These are phyloP conservation scores for Odontamblyopus lacepedii DNA, from an alignment of 2,797 vertebrate genomes.

Conservation along the genomic window DNA sequence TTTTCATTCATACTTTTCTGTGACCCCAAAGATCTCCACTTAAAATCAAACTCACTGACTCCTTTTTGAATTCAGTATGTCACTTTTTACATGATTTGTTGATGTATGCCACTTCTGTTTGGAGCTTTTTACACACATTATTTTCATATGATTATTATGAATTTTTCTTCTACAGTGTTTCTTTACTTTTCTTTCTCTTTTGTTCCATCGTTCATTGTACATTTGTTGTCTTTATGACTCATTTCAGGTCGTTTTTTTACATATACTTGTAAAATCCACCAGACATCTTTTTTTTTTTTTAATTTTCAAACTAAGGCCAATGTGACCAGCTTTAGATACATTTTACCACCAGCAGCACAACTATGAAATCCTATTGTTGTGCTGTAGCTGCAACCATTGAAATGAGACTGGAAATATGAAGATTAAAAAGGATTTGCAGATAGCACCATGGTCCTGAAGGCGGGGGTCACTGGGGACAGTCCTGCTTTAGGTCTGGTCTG, in stretches of 20 bases:
- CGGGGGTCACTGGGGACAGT: neutral
- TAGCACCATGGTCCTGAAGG: neutral
- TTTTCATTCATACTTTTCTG: too few relatives aligned
- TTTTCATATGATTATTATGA: too few relatives aligned
- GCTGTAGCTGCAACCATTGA: too few relatives aligned
- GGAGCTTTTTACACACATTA: too few relatives aligned
- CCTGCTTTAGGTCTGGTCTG: neutral
- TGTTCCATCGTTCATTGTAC: too few relatives aligned
- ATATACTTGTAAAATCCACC: neutral
- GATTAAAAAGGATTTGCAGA: neutral
- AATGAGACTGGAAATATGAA: neutral
- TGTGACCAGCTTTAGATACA: neutral
- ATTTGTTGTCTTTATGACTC: neutral
- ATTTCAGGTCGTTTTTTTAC: neutral
- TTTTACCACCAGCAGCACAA: neutral
- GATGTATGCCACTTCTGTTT: too few relatives aligned
- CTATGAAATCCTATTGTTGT: neutral
- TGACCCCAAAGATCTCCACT: too few relatives aligned
- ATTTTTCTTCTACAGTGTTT: neutral
- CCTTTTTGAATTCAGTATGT: too few relatives aligned
- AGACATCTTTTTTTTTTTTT: neutral
- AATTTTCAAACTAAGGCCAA: neutral
- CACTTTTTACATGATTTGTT: too few relatives aligned
- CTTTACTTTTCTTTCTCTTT: neutral
- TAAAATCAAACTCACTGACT: too few relatives aligned